A percentile compares a stretch with the other conserved stretches of the same genome.
phyloP scores from a whole-genome alignment of 1,140 invertebrate species.

The Ericerus pela region DNA sequence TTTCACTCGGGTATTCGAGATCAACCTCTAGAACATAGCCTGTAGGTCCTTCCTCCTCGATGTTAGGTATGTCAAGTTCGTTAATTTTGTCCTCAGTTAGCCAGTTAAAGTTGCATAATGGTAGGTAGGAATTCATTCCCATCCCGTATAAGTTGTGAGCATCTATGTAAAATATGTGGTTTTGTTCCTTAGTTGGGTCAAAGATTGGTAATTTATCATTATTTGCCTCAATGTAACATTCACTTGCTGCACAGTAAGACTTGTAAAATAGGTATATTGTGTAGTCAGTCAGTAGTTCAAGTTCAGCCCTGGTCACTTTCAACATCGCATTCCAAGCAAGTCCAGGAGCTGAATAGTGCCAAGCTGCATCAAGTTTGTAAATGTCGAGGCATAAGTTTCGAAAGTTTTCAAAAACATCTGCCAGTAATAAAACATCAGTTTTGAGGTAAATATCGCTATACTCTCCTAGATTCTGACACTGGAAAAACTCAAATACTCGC shows the following conservation, averaged over 20 bases:
- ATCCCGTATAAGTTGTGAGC: constrained; percentile 40
- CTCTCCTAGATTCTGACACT: constrained; percentile 28
- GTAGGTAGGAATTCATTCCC: constrained; percentile 33
- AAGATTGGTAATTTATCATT: constrained; percentile 33
- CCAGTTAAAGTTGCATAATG: constrained; percentile 34
- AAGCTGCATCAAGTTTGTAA: not conserved
- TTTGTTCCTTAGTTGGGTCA: constrained; percentile 26
- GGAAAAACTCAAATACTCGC: constrained; percentile 30
- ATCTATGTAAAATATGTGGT: constrained; percentile 35
- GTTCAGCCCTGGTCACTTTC: constrained; percentile 28
- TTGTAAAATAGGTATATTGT: constrained; percentile 32
- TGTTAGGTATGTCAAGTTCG: constrained; percentile 26
- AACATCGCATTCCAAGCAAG: constrained; percentile 32
- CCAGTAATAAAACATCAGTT: constrained; percentile 31
- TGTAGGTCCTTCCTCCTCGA: constrained; percentile 26
- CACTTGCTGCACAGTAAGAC: constrained; percentile 25
- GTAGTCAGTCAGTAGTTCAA: constrained; percentile 35
- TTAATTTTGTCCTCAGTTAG: constrained; percentile 23
- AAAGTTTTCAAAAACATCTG: constrained; percentile 30
- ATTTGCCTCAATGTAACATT: constrained; percentile 32
- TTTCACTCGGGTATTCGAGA: constrained; percentile 26
- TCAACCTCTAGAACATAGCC: constrained; percentile 39
- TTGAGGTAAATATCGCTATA: constrained; percentile 33
- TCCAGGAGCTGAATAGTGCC: constrained; percentile 30
- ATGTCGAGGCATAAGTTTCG: constrained; percentile 31